Percentiles rank a stretch among this genome's conserved stretches.
Conservation (phyloP, 2,888 invertebrate genomes). For the Tenthredo mesomela region DNA sequence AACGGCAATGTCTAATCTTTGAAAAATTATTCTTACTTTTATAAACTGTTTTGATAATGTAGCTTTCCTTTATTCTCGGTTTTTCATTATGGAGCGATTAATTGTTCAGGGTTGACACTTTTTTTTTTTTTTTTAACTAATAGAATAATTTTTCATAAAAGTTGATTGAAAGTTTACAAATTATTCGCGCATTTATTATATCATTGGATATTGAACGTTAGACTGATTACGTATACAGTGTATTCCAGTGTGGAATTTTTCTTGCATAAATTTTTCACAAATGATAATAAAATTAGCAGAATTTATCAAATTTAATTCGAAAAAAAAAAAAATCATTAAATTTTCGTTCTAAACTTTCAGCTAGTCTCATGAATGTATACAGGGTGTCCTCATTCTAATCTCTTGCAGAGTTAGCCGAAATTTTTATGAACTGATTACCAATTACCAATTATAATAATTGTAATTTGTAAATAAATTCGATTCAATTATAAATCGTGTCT, state of each 20-base stretch:
- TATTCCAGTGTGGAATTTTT: not conserved
- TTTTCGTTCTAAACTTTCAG: not conserved
- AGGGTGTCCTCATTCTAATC: not conserved
- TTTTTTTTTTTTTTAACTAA: slow-evolving; percentile 1
- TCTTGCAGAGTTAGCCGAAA: not conserved
- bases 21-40: not conserved
- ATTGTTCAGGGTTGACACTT: not conserved
- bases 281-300: not conserved
- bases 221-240: not conserved
- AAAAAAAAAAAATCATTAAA: not conserved
- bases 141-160: not conserved
- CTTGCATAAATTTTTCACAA: not conserved
- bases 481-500: not conserved
- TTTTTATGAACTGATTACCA: not conserved
- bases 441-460: not conserved
- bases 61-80: not conserved
- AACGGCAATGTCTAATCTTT: slow-evolving; percentile 54
- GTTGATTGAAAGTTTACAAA: not conserved
- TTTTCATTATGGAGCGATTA: not conserved
- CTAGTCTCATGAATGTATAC: not conserved
- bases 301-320: not conserved
- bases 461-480: slow-evolving; percentile 4
- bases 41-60: slow-evolving; percentile 27
- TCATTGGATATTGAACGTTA: slow-evolving; percentile 10
- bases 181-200: slow-evolving; percentile 13